phyloP scores from a whole-genome alignment of 2,888 invertebrate species.

The Nomada flava region DNA sequence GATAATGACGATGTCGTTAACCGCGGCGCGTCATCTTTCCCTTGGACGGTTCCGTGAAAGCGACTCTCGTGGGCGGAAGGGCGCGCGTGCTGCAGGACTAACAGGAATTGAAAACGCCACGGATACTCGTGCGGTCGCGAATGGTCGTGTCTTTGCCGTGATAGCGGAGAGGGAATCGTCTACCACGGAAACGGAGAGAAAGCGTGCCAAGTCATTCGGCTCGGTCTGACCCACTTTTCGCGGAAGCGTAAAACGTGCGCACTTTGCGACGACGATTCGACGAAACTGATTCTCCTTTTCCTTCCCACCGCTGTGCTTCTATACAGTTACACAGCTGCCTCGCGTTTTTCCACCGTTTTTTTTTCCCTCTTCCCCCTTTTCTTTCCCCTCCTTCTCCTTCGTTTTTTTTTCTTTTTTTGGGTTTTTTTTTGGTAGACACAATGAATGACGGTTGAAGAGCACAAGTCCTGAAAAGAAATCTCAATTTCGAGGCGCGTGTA shows the following conservation, averaged over 20 bases:
- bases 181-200: conserved; percentile 66
- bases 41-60: conserved; percentile 20
- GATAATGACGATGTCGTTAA: conserved; percentile 54
- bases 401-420: background rate
- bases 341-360: conserved; percentile 18
- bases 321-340: conserved; percentile 41
- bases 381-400: background rate
- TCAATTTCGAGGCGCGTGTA: conserved; percentile 36
- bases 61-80: conserved; percentile 16
- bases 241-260: conserved; percentile 60
- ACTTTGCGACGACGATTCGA: conserved; percentile 56
- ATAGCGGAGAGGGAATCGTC: conserved; percentile 58
- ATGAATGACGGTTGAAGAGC: conserved; percentile 58
- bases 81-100: conserved; percentile 12
- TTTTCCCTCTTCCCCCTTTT: background rate
- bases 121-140: conserved; percentile 61
- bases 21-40: conserved; percentile 42
- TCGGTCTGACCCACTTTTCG: conserved; percentile 73
- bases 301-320: conserved; percentile 8
- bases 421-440: conserved; percentile 37
- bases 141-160: conserved; percentile 66
- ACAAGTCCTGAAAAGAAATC: conserved; percentile 55
- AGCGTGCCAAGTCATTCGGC: conserved; percentile 73
- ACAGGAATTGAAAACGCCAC: conserved; percentile 48
- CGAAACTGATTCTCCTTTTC: conserved; percentile 62